phyloP scores from a whole-genome alignment of 2,888 invertebrate genomes.

The Cyrtodaria siliqua region DNA sequence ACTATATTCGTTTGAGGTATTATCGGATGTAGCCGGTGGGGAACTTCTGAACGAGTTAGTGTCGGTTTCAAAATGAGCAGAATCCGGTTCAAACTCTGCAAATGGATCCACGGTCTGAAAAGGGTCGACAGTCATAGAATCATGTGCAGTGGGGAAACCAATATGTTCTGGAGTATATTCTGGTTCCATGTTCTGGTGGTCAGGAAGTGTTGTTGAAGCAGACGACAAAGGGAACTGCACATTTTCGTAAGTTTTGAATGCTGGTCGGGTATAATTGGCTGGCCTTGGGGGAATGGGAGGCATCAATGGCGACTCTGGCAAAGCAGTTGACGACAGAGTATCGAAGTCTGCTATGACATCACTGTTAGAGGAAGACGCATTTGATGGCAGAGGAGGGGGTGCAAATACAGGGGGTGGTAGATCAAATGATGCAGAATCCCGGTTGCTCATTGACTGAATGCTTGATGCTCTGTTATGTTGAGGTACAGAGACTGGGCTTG shows the following conservation, averaged over 20 bases:
- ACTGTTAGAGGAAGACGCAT: not conserved
- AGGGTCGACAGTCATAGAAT: slow-evolving; percentile 26
- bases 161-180: slow-evolving; percentile 23
- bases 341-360: slow-evolving; percentile 56
- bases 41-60: not conserved
- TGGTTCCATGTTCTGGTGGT: slow-evolving; percentile 47
- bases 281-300: slow-evolving; percentile 60
- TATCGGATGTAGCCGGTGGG: not conserved
- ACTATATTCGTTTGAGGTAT: not conserved
- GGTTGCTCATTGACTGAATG: not conserved
- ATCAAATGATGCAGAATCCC: slow-evolving; percentile 49
- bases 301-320: not conserved
- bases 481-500: not conserved
- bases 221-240: slow-evolving; percentile 14
- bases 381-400: slow-evolving; percentile 59
- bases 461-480: slow-evolving; percentile 24
- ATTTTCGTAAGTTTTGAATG: slow-evolving; percentile 45
- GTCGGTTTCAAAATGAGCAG: slow-evolving; percentile 24
- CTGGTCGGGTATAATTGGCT: slow-evolving; percentile 16
- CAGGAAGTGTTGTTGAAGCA: slow-evolving; percentile 48
- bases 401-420: slow-evolving; percentile 63
- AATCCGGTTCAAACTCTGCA: slow-evolving; percentile 49
- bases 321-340: slow-evolving; percentile 25
- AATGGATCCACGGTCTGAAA: slow-evolving; percentile 56
- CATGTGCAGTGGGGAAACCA: slow-evolving; percentile 5